Evolutionary conservation across 1,140 invertebrate genomes (phyloP).

Genomic region (Hyles euphorbiae): DNA sequence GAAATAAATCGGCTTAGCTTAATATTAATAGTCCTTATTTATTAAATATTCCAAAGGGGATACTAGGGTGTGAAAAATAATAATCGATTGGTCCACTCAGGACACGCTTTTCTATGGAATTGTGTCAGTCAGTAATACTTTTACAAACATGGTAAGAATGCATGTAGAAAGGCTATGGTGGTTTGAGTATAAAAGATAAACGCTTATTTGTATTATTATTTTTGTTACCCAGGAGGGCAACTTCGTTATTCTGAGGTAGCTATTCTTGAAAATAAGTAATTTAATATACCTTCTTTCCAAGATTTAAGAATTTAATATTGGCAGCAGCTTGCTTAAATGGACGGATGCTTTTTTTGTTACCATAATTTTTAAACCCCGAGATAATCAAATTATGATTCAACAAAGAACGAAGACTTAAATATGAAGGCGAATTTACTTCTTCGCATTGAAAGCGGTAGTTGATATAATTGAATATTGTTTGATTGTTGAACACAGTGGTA

Average conservation of each 20-base stretch:
- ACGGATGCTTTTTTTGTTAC: constrained; percentile 41
- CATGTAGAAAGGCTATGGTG: too few species aligned
- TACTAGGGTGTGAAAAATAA: not conserved
- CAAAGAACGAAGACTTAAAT: constrained; percentile 31
- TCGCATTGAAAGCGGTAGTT: not conserved
- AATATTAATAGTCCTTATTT: constrained; percentile 9
- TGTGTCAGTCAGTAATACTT: too few species aligned
- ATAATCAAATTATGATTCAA: constrained; percentile 50
- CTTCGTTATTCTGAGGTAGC: not conserved
- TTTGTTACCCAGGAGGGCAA: constrained; percentile 2
- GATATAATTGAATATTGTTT: too few species aligned
- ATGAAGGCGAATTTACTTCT: constrained; percentile 21
- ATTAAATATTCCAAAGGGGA: not conserved
- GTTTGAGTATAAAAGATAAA: not conserved
- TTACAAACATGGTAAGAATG: not conserved
- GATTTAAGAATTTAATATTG: constrained; percentile 52
- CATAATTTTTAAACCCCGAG: constrained; percentile 39
- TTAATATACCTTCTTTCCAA: constrained; percentile 30
- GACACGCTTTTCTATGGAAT: too few species aligned
- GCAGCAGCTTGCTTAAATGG: constrained; percentile 52
- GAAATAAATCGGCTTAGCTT: constrained; percentile 29
- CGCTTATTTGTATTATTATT: constrained; percentile 5
- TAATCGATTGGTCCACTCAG: too few species aligned
- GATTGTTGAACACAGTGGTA: too few species aligned
- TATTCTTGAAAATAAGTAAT: constrained; percentile 24